Evolutionary conservation across 2,797 vertebrate genomes (phyloP).

Genomic region (Microctenopoma lineatum): DNA sequence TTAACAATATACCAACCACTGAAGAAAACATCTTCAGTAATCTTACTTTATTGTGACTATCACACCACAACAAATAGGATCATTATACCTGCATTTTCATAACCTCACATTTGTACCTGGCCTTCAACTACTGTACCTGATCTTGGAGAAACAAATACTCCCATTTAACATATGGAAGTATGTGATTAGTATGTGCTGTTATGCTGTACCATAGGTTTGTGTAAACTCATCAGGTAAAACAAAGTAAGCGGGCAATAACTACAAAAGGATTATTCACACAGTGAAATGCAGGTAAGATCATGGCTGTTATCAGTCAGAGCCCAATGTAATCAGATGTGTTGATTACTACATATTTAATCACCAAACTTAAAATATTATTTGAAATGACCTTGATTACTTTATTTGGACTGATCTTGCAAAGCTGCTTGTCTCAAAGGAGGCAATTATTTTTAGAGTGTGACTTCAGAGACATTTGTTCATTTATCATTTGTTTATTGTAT

Average conservation of each 20-base stretch:
- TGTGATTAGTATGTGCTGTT: too few species aligned
- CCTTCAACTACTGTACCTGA: constrained; percentile 7
- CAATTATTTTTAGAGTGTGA: constrained; percentile 31
- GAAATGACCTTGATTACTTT: constrained; percentile 67
- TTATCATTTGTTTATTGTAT: not conserved
- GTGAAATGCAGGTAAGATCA: constrained; percentile 54
- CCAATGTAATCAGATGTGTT: constrained; percentile 57
- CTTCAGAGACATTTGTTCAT: constrained; percentile 10
- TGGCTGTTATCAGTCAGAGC: constrained; percentile 48
- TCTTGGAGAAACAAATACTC: constrained; percentile 49
- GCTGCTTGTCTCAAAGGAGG: constrained; percentile 14
- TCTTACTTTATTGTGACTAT: not conserved
- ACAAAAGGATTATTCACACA: constrained; percentile 56
- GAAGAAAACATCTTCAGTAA: not conserved
- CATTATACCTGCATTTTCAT: constrained; percentile 38
- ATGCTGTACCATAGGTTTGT: constrained; percentile 57
- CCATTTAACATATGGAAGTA: constrained; percentile 58
- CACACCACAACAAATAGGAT: constrained; percentile 32
- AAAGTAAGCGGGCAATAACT: constrained; percentile 35
- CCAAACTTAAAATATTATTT: constrained; percentile 46
- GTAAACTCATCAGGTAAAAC: constrained; percentile 42
- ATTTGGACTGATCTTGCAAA: constrained; percentile 60
- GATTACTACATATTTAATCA: constrained; percentile 57
- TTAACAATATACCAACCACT: not conserved
- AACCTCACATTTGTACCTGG: constrained; percentile 11